Conservation (phyloP, 2,797 vertebrate species). For the Coreius guichenoti region DNA sequence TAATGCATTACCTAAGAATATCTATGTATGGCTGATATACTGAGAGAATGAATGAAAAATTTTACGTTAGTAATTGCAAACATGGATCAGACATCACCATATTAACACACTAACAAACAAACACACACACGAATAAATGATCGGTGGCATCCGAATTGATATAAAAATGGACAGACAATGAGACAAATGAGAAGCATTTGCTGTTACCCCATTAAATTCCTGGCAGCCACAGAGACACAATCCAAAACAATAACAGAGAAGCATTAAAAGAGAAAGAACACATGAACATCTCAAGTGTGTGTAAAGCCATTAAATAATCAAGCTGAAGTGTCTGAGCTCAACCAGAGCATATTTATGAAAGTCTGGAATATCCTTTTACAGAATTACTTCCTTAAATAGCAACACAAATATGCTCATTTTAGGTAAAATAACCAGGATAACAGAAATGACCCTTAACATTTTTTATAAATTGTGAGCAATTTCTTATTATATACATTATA, state of each 20-base stretch:
- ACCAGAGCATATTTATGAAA: slow-evolving; percentile 1
- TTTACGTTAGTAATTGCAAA: slow-evolving; percentile 1
- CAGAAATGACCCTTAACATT: neutral
- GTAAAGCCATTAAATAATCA: neutral
- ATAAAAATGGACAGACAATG: slow-evolving; percentile 49
- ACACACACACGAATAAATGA: neutral
- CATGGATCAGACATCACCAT: neutral
- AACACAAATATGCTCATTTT: neutral
- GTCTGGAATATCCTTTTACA: neutral
- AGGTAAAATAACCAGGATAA: neutral
- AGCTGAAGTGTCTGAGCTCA: neutral
- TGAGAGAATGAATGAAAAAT: neutral
- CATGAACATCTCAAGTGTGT: slow-evolving; percentile 56
- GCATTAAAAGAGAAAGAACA: slow-evolving; percentile 77
- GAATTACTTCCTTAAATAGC: neutral
- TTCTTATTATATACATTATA: neutral
- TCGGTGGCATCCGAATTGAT: slow-evolving; percentile 35
- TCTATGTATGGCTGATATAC: slow-evolving; percentile 6
- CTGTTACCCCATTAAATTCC: slow-evolving; percentile 88
- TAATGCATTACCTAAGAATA: slow-evolving; percentile 43
- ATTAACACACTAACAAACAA: neutral
- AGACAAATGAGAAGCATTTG: slow-evolving; percentile 65
- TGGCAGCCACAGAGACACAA: slow-evolving; percentile 83
- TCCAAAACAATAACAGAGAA: slow-evolving; percentile 84
- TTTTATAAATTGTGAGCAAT: neutral